Evolutionary conservation across 2,888 invertebrate genomes (phyloP).

Genomic region (Junonia oenone): DNA sequence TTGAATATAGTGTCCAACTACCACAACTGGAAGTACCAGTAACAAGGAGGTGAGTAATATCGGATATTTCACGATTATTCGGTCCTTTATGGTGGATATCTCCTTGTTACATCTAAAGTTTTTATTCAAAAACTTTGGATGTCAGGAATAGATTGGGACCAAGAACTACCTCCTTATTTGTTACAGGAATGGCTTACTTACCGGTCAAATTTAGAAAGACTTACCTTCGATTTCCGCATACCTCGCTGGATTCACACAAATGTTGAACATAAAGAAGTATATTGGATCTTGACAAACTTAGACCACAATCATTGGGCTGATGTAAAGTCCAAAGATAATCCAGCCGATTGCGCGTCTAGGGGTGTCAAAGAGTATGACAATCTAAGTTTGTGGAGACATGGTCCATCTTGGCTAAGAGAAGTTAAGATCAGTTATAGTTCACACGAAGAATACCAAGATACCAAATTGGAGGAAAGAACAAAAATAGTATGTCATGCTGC

Average conservation of each 20-base stretch:
- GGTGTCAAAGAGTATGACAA: slow-evolving; percentile 21
- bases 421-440: not conserved
- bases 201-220: not conserved
- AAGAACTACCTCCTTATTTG: not conserved
- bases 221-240: not conserved
- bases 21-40: slow-evolving; percentile 7
- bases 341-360: slow-evolving; percentile 36
- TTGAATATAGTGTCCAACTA: slow-evolving; percentile 7
- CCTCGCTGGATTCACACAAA: slow-evolving; percentile 5
- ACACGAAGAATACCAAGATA: not conserved
- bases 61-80: slow-evolving; percentile 3
- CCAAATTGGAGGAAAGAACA: not conserved
- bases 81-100: slow-evolving; percentile 1
- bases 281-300: too few species aligned
- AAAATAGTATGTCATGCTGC: not conserved
- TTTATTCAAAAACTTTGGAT: slow-evolving; percentile 2
- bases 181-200: slow-evolving; percentile 5
- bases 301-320: too few species aligned
- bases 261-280: not conserved
- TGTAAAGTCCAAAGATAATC: too few species aligned
- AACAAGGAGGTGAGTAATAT: slow-evolving; percentile 1
- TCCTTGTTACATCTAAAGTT: slow-evolving; percentile 1
- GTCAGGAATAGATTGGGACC: slow-evolving; percentile 1
- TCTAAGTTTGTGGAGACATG: slow-evolving; percentile 23
- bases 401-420: slow-evolving; percentile 24